Evolutionary conservation across 2,888 invertebrate genomes (phyloP), one percentile per base, ranked within the genome.

Genomic region (Lepidochrysops patricia): DNA sequence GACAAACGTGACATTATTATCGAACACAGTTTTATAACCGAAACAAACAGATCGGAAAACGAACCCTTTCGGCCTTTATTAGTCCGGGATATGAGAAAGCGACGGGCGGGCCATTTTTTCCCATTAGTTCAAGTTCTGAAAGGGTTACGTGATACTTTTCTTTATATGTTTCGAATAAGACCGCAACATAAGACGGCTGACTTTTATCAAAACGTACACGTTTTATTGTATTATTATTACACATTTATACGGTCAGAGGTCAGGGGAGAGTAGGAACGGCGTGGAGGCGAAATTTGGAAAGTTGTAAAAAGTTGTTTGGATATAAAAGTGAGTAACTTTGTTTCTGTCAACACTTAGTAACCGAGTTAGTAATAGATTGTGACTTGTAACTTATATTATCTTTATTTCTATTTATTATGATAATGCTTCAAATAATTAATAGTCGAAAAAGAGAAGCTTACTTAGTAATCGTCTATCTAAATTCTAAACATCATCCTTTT

Each of bases 21-120:
- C 15, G 54, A 54, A 19, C 54, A 52, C 52, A 26, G 52, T 29
- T 54, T 23, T 29, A 32, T 54, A n/a, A n/a, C 32, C 54, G 19
- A 15, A 12, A 32, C 29, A 54, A 54, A 19, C 54, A 54, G 29
- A 54, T 54, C 29, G 54, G 54, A 26, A 54, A 54, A 15, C 54
- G 29, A 54, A 63, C 58, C 64, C 72, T 72, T 72, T 76, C 76
- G 76, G 75, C 74, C 72, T 72, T 72, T 78, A 79, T 79, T 77
- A 74, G 74, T 70, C 67, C 67, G 65, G 70, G 72, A 71, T 71
- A 73, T 72, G 71, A 75, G 72, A 70, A 71, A 72, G 63, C 61
- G 72, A 75, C 75, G 70, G 71, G 70, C 66, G 68, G 74, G 72
- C 70, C 73, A 76, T 74, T 71, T 70, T 67, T 72, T 71, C 69